Percentiles rank a stretch among this genome's conserved stretches.
These are phyloP conservation scores for Ciconia maguari DNA, from an alignment of 2,113 vertebrate species.

Conservation along the genomic window DNA sequence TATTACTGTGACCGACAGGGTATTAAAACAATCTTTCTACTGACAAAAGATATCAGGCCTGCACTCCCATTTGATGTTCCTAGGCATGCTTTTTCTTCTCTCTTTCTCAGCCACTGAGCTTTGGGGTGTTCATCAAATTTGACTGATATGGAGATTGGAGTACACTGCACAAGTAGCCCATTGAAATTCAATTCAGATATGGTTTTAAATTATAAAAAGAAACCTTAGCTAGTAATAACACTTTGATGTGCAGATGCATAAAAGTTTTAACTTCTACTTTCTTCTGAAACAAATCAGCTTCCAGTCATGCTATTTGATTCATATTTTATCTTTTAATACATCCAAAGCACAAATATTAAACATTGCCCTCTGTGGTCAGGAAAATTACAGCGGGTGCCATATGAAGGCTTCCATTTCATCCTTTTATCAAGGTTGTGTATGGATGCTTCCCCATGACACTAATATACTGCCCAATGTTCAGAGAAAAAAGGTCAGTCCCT, in stretches of 20 bases:
- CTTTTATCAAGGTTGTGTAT: not conserved
- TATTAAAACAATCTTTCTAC: slow-evolving; percentile 75
- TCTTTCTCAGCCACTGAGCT: slow-evolving; percentile 45
- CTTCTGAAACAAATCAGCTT: slow-evolving; percentile 63
- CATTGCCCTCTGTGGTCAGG: slow-evolving; percentile 1
- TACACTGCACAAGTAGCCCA: not conserved
- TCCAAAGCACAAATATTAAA: slow-evolving; percentile 35
- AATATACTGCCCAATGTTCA: not conserved
- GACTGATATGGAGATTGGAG: slow-evolving; percentile 32
- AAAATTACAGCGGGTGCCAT: not conserved
- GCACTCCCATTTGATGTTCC: slow-evolving; percentile 61
- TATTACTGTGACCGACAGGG: slow-evolving; percentile 72
- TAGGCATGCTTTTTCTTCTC: slow-evolving; percentile 39
- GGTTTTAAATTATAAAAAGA: slow-evolving; percentile 56
- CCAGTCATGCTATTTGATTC: slow-evolving; percentile 60
- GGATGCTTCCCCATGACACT: not conserved
- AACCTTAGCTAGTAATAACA: slow-evolving; percentile 54
- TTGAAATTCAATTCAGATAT: slow-evolving; percentile 66
- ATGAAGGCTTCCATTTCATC: slow-evolving; percentile 18
- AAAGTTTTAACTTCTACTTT: slow-evolving; percentile 67
- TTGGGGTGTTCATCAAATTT: slow-evolving; percentile 51
- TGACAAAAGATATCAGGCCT: slow-evolving; percentile 61
- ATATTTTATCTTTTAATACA: slow-evolving; percentile 64
- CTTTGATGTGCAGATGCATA: slow-evolving; percentile 68
- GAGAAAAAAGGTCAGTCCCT: not conserved